A percentile compares a stretch with the other conserved stretches of the same genome.
Conservation (phyloP, 2,888 invertebrate genomes). For the Pristionchus japonicus region DNA sequence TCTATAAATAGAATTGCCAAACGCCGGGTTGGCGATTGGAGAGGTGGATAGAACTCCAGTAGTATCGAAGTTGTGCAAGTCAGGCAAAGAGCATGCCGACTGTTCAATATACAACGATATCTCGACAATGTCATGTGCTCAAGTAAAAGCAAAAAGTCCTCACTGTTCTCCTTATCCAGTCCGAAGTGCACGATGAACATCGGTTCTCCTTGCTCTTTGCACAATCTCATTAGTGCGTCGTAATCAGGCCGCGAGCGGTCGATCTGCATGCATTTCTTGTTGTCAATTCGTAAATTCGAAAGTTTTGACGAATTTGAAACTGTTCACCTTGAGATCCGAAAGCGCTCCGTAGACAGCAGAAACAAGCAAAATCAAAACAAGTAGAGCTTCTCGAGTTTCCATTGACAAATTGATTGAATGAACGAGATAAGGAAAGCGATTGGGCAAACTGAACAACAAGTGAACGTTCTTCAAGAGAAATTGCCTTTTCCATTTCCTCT, state of each 20-base stretch:
- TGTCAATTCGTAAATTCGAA: too few relatives aligned
- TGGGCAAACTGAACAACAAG: not conserved
- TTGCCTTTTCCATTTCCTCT: not conserved
- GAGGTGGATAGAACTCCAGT: too few relatives aligned
- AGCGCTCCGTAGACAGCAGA: not conserved
- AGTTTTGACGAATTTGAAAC: not conserved
- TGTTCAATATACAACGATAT: too few relatives aligned
- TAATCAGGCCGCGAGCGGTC: not conserved
- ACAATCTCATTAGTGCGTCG: not conserved
- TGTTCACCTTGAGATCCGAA: not conserved
- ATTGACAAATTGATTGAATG: too few relatives aligned
- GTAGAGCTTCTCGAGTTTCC: not conserved
- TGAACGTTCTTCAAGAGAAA: not conserved
- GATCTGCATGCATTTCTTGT: not conserved
- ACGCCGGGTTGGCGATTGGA: too few relatives aligned
- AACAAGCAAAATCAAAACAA: not conserved
- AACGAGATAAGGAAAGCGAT: not conserved
- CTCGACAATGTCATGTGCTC: too few relatives aligned
- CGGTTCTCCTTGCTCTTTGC: not conserved
- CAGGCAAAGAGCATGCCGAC: too few relatives aligned
- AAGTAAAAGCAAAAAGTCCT: too few relatives aligned
- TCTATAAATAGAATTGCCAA: too few relatives aligned
- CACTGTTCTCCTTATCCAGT: constrained; percentile 1
- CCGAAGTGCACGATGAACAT: constrained; percentile 12
- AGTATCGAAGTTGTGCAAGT: too few relatives aligned